Evolutionary conservation across 2,797 vertebrate species (phyloP).

Genomic region (Carapus acus): DNA sequence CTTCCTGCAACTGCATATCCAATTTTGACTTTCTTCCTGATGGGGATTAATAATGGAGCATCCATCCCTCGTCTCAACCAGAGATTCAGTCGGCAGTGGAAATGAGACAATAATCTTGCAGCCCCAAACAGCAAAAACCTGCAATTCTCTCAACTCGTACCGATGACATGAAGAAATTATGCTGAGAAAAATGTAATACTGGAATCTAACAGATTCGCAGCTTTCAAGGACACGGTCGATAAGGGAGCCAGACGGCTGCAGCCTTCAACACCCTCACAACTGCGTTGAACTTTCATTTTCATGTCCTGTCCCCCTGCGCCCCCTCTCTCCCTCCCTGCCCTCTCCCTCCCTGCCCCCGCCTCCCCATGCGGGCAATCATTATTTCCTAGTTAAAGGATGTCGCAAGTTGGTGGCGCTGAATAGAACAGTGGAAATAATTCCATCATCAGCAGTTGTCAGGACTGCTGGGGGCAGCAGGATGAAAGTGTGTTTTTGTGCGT

Average conservation of each 20-base stretch:
- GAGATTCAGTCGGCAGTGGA: no score
- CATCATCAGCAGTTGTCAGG: slow-evolving; percentile 48
- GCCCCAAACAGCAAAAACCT: neutral
- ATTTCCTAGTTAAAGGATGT: slow-evolving; percentile 38
- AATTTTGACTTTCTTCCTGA: no score
- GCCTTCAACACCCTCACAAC: slow-evolving; percentile 25
- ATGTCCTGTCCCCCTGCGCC: slow-evolving; percentile 24
- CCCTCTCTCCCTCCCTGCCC: no score
- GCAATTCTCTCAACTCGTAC: no score
- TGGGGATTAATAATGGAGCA: no score
- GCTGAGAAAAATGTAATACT: slow-evolving; percentile 21
- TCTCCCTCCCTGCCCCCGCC: no score
- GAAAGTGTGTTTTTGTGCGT: slow-evolving; percentile 22
- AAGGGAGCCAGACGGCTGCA: slow-evolving; percentile 20
- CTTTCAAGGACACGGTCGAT: no score
- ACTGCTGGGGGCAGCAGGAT: slow-evolving; percentile 48
- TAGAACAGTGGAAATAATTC: slow-evolving; percentile 29
- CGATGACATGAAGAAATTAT: no score
- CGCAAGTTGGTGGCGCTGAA: slow-evolving; percentile 31
- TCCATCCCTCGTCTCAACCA: no score
- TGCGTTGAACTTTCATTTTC: slow-evolving; percentile 11
- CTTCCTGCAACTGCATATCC: neutral
- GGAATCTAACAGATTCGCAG: slow-evolving; percentile 20
- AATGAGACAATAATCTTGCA: neutral
- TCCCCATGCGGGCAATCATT: slow-evolving; percentile 27